Evolutionary conservation across 2,113 vertebrate species (phyloP).

Genomic region (Catharus bicknelli): DNA sequence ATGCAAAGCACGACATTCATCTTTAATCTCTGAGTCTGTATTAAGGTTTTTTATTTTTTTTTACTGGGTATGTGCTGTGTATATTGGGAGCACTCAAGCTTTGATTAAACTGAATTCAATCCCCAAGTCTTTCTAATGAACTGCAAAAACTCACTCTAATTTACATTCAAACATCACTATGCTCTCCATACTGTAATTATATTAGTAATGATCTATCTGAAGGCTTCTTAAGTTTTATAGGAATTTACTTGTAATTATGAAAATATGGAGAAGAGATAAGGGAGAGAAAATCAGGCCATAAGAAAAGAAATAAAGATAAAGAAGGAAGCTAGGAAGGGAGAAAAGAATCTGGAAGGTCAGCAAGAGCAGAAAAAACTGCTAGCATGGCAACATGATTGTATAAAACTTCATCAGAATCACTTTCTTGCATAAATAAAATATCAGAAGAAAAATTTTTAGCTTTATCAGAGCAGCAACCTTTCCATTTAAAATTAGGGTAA

Average conservation of each 20-base stretch:
- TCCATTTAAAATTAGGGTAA: background rate
- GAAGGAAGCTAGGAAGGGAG: background rate
- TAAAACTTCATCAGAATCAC: background rate
- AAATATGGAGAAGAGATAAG: background rate
- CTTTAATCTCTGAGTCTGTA: slow-evolving; percentile 7
- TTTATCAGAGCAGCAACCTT: background rate
- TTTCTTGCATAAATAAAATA: background rate
- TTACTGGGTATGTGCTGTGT: slow-evolving; percentile 12
- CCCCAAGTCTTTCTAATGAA: slow-evolving; percentile 45
- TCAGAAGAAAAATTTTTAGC: background rate
- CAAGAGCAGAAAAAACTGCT: background rate
- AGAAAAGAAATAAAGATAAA: background rate
- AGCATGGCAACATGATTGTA: background rate
- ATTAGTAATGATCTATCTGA: slow-evolving; percentile 54
- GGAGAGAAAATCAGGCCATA: background rate
- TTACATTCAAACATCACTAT: slow-evolving; percentile 46
- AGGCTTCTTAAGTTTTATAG: slow-evolving; percentile 30
- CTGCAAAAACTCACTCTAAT: slow-evolving; percentile 49
- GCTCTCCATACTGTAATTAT: slow-evolving; percentile 41
- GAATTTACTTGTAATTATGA: slow-evolving; percentile 33
- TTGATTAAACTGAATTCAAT: slow-evolving; percentile 66
- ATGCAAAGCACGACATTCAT: background rate
- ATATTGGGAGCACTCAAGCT: slow-evolving; percentile 39
- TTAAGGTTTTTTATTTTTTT: background rate
- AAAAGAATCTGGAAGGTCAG: background rate